phyloP scores from a whole-genome alignment of 2,888 invertebrate genomes.

The Ophion ellenae region DNA sequence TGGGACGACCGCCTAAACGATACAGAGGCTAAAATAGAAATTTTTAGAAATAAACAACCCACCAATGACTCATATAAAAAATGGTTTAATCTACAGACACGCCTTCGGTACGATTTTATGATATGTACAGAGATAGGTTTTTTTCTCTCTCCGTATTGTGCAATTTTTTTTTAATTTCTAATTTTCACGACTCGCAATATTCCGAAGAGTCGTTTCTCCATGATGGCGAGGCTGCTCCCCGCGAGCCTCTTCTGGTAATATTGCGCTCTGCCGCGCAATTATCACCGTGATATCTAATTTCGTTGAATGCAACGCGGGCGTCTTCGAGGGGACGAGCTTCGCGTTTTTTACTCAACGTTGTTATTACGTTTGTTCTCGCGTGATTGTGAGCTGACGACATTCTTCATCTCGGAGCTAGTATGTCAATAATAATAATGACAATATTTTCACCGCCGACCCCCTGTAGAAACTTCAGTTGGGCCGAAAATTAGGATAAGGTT shows the following conservation, averaged over 20 bases:
- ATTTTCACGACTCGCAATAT: slow-evolving; percentile 23
- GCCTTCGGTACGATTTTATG: not conserved
- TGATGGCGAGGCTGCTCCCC: slow-evolving; percentile 21
- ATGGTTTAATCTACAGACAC: too few species aligned
- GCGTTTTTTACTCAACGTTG: not conserved
- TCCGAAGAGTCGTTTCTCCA: slow-evolving; percentile 9
- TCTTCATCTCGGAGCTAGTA: not conserved
- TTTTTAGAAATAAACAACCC: too few species aligned
- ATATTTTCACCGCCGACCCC: not conserved
- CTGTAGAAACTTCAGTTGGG: too few species aligned
- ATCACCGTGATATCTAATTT: slow-evolving; percentile 54
- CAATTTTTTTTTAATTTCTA: slow-evolving; percentile 5
- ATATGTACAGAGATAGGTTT: not conserved
- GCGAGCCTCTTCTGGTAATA: slow-evolving; percentile 4
- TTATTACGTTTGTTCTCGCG: slow-evolving; percentile 12
- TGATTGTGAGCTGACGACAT: slow-evolving; percentile 30
- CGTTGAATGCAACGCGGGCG: slow-evolving; percentile 20
- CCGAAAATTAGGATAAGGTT: too few species aligned
- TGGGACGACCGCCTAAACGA: too few species aligned
- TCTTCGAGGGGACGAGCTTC: not conserved
- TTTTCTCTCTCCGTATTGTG: not conserved
- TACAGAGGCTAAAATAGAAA: too few species aligned
- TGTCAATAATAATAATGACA: not conserved
- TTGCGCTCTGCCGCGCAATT: slow-evolving; percentile 51
- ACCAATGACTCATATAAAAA: too few species aligned